Evolutionary conservation across 2,888 invertebrate species (phyloP).

Genomic region (Perizoma flavofasciatum): DNA sequence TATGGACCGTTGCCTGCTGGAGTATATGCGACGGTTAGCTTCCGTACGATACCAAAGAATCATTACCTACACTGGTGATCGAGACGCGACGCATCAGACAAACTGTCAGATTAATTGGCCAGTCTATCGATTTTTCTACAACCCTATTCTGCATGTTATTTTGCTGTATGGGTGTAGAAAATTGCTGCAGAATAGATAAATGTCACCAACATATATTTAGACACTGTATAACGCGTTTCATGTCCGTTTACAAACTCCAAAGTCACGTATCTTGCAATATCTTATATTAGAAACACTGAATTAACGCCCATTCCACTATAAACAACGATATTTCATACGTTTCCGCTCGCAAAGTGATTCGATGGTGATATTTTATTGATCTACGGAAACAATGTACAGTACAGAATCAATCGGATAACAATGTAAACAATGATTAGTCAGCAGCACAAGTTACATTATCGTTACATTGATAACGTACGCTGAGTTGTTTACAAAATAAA

Average conservation of each 20-base stretch:
- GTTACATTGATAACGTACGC: conserved; percentile 51
- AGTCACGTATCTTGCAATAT: conserved; percentile 7
- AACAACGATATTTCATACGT: conserved; percentile 3
- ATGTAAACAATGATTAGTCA: conserved; percentile 32
- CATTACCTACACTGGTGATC: too few relatives aligned
- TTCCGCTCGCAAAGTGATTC: conserved; percentile 6
- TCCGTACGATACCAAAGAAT: too few relatives aligned
- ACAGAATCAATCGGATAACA: conserved; percentile 19
- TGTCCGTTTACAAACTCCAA: conserved; percentile 5
- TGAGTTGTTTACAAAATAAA: conserved; percentile 76
- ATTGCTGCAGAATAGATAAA: too few relatives aligned
- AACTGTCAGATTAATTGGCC: too few relatives aligned
- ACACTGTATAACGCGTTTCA: conserved; percentile 1
- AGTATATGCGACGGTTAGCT: too few relatives aligned
- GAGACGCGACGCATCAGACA: too few relatives aligned
- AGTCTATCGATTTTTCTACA: too few relatives aligned
- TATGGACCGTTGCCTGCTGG: too few relatives aligned
- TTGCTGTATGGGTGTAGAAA: too few relatives aligned
- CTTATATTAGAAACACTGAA: conserved; percentile 7
- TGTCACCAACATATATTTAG: too few relatives aligned
- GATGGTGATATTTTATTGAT: neutral
- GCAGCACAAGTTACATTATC: conserved; percentile 18
- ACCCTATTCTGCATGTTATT: too few relatives aligned
- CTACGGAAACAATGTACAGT: neutral
- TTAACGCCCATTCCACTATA: conserved; percentile 6